Percentiles rank a stretch among this genome's conserved stretches.
phyloP scores from a whole-genome alignment of 2,113 vertebrate genomes.

The Actinemys pallida region DNA sequence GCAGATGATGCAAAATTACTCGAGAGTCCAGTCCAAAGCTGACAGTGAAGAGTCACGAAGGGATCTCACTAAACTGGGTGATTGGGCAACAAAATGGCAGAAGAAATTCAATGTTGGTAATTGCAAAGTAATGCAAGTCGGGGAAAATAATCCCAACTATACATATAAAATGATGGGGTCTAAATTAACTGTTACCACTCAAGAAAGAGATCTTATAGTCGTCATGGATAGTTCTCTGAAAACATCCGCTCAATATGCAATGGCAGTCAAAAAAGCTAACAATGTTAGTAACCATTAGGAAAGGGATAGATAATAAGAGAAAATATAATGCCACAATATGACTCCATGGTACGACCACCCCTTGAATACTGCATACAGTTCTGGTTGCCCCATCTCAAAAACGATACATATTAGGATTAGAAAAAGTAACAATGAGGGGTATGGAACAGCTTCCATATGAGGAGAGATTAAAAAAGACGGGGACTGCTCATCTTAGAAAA shows the following conservation, averaged over 20 bases:
- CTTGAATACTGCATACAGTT: neutral
- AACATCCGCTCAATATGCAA: neutral
- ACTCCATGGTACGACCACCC: neutral
- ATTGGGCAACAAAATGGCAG: neutral
- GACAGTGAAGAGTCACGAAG: neutral
- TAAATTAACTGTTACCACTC: neutral
- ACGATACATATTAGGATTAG: neutral
- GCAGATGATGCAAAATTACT: neutral
- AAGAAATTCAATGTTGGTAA: neutral
- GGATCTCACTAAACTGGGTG: neutral
- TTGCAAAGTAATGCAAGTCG: neutral
- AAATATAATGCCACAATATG: neutral
- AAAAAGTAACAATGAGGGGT: neutral
- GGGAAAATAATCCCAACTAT: neutral
- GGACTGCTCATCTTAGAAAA: neutral
- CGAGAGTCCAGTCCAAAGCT: neutral
- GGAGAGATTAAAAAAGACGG: neutral
- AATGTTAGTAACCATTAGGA: neutral
- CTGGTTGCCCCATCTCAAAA: neutral
- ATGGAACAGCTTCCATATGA: neutral
- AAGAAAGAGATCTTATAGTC: neutral
- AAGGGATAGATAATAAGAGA: neutral
- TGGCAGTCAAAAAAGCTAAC: neutral
- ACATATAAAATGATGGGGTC: neutral
- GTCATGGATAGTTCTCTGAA: neutral